Conservation (phyloP, 2,113 vertebrate genomes). For the Myxocyprinus asiaticus region DNA sequence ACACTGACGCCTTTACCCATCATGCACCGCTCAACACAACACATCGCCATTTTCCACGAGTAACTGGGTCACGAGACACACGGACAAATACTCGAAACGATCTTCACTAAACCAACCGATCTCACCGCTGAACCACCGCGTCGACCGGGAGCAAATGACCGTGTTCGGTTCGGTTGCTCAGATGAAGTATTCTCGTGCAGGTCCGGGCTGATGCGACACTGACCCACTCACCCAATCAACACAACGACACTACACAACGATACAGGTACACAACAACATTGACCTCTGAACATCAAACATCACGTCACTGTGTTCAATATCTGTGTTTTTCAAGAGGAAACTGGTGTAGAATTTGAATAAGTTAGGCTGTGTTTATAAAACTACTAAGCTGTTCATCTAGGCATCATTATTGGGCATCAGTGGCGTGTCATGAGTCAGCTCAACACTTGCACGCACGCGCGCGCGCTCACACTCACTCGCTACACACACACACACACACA, state of each 20-base stretch:
- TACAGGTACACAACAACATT: constrained; percentile 49
- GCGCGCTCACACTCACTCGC: no score
- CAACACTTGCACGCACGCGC: no score
- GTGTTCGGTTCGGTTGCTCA: constrained; percentile 56
- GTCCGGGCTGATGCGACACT: constrained; percentile 67
- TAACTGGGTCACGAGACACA: constrained; percentile 61
- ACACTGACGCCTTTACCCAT: constrained; percentile 48
- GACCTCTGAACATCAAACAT: no score
- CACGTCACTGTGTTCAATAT: no score
- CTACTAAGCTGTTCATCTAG: no score
- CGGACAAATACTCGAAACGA: not conserved
- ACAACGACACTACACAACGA: constrained; percentile 38
- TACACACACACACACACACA: no score
- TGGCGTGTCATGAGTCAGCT: no score
- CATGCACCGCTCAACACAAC: constrained; percentile 52
- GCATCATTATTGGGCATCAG: no score
- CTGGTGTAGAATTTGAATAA: no score
- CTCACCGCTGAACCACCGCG: not conserved
- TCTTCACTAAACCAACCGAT: not conserved
- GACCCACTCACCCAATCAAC: constrained; percentile 22
- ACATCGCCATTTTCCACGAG: constrained; percentile 69
- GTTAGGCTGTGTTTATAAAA: no score
- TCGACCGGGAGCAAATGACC: constrained; percentile 67
- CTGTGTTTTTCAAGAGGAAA: no score
- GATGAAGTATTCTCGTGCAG: constrained; percentile 66